These are phyloP conservation scores for Nycticorax nycticorax DNA, from an alignment of 2,113 vertebrate genomes.

Conservation along the genomic window DNA sequence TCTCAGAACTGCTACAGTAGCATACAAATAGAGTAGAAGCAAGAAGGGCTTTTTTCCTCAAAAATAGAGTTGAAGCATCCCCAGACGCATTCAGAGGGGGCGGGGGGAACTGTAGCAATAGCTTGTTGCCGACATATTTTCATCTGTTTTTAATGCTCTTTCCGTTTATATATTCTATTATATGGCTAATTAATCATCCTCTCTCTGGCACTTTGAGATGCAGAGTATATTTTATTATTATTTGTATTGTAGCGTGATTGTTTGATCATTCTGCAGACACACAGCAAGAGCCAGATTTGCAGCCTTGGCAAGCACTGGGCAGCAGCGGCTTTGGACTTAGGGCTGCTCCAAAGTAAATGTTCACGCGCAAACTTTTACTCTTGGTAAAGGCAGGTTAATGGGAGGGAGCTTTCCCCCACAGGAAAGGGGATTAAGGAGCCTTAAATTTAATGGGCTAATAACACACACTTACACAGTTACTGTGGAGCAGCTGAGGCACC, in stretches of 20 bases:
- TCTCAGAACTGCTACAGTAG: conserved; percentile 27
- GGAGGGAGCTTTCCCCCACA: not conserved
- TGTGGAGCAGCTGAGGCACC: not conserved
- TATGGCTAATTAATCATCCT: not conserved
- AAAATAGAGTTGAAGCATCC: conserved; percentile 1
- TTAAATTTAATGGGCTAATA: too few species aligned
- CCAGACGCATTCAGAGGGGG: not conserved
- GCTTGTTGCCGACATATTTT: not conserved
- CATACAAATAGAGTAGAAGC: conserved; percentile 35
- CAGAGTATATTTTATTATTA: not conserved
- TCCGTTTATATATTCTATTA: not conserved
- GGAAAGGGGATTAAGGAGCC: not conserved
- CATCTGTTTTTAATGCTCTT: not conserved
- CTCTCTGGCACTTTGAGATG: not conserved
- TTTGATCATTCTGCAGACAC: not conserved
- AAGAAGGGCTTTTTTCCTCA: not conserved
- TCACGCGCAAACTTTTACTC: not conserved
- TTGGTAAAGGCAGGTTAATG: not conserved
- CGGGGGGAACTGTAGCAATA: not conserved
- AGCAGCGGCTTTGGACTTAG: not conserved
- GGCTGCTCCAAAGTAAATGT: not conserved
- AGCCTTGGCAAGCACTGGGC: not conserved
- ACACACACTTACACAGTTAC: accelerated
- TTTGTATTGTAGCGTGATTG: not conserved
- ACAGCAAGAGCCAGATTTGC: not conserved